phyloP scores from a whole-genome alignment of 1,140 invertebrate species.

The Drosophila pectinifera region DNA sequence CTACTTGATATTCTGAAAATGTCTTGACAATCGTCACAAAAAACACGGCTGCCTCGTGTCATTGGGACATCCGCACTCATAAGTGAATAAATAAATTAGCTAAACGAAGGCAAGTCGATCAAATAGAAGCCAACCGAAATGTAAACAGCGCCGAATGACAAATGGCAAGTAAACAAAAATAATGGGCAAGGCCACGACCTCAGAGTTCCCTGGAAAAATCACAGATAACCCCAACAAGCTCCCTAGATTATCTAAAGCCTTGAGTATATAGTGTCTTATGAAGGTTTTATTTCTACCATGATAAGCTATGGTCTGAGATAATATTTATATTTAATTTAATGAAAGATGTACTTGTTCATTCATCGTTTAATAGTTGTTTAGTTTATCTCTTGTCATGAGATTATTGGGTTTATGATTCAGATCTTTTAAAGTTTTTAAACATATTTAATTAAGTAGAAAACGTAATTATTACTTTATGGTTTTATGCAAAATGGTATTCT shows the following conservation, averaged over 20 bases:
- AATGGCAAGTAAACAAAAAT: slow-evolving; percentile 7
- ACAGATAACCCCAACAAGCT: not conserved
- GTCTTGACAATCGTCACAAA: slow-evolving; percentile 4
- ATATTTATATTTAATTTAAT: no score
- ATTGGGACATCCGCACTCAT: slow-evolving; percentile 29
- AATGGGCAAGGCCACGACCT: not conserved
- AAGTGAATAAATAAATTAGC: slow-evolving; percentile 33
- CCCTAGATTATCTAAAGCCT: no score
- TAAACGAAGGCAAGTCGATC: slow-evolving; percentile 30
- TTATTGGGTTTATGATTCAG: no score
- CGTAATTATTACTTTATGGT: not conserved
- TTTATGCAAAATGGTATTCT: not conserved
- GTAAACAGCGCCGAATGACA: slow-evolving; percentile 24
- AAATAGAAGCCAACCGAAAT: slow-evolving; percentile 4
- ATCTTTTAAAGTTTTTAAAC: no score
- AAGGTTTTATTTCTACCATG: no score
- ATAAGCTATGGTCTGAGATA: no score
- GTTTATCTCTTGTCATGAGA: no score
- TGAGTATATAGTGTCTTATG: not conserved
- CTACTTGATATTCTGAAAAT: slow-evolving; percentile 23
- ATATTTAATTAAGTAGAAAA: not conserved
- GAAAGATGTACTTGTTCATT: no score
- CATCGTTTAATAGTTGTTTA: no score
- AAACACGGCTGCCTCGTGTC: not conserved
- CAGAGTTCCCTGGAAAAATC: not conserved